Evolutionary conservation across 92 coral and sea anemone species (phyloP), one percentile per base, ranked within the genome.

Genomic region (Nematostella vectensis): DNA sequence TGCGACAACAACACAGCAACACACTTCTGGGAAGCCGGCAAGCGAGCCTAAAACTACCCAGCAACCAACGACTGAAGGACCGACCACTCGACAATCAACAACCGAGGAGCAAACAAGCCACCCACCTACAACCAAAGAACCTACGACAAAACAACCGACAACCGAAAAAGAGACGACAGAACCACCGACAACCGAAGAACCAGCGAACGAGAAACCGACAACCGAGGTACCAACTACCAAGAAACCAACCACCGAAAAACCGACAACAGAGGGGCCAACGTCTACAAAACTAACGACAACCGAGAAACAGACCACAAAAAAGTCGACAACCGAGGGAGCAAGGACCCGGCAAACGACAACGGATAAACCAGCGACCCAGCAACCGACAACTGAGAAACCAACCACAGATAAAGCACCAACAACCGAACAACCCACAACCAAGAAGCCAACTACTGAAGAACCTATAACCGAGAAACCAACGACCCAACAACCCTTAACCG

Each of bases 361-460:
- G 23, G 27, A 12, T 4, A 8, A 20, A 28, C 39, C 59, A 8
- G 13, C 59, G 6, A 27, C 59, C 3, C 15, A 25, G 16, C 37
- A 28, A 8, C 38, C 59, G 0, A 31, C 42, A 1, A 50, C 55
- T 3, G 25, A 17, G 24, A 2, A 4, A 50, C 55, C 27, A 3
- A 50, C 55, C 26, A 55, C 61, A 20, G 33, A 43, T 0, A 0
- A 29, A 31, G 22, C 25, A 31, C 61, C 61, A 21, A 31, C 61
- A 1, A 31, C 67, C 21, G 42, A 61, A 27, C 67, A 54, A 29
- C 54, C 67, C 27, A 61, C 67, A 1, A 61, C 67, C 20, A 30
- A 44, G 0, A 45, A 51, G 48, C 67, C 67, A 25, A 30, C 29
- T 10, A 47, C 67, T 0, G 48, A 51, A 18, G 27, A 25, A 0